Evolutionary conservation across 2,113 vertebrate genomes (phyloP).

Genomic region (Lycocorax pyrrhopterus): DNA sequence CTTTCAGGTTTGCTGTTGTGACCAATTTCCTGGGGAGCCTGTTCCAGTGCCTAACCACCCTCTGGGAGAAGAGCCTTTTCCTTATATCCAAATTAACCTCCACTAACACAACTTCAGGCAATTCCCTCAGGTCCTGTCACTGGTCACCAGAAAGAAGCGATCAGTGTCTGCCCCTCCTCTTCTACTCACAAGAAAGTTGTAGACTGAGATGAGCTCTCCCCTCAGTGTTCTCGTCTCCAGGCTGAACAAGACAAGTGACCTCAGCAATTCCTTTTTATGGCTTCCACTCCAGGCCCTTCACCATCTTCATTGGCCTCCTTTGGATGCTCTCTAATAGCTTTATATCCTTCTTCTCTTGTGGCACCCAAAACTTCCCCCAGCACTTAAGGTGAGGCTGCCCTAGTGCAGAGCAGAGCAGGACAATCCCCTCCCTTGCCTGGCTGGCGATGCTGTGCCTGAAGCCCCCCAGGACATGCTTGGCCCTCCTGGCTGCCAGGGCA

Average conservation of each 20-base stretch:
- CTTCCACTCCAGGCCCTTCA: not conserved
- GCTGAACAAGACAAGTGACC: not conserved
- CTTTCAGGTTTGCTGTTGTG: not conserved
- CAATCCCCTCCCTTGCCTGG: accelerated
- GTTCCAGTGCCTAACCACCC: not conserved
- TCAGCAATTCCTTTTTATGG: not conserved
- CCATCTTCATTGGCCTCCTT: accelerated
- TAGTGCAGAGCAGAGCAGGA: accelerated
- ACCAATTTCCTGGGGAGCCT: not conserved
- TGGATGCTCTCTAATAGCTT: not conserved
- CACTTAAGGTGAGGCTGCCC: accelerated
- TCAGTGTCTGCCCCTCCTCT: not conserved
- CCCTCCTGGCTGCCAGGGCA: not conserved
- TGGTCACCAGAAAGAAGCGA: not conserved
- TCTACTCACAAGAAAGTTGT: not conserved
- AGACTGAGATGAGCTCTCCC: accelerated
- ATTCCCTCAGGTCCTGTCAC: not conserved
- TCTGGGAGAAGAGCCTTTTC: not conserved
- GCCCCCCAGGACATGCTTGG: accelerated
- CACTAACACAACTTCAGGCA: not conserved
- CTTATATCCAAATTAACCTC: not conserved
- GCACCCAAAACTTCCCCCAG: not conserved
- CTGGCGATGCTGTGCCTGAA: not conserved
- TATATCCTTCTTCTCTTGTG: not conserved
- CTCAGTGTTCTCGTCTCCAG: not conserved